phyloP scores from a whole-genome alignment of 1,140 invertebrate genomes.

The Thrips palmi region DNA sequence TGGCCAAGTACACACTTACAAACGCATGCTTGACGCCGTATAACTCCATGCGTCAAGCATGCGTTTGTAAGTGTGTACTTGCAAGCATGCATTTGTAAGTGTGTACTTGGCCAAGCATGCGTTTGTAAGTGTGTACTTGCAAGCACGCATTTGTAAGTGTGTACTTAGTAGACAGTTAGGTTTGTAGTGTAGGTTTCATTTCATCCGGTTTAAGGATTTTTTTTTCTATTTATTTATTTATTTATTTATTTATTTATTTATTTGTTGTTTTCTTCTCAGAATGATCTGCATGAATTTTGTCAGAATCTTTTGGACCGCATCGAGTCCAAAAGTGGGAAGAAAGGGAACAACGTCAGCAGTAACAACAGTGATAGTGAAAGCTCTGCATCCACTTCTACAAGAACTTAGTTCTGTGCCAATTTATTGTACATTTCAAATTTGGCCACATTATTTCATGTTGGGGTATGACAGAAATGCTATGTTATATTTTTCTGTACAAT shows the following conservation, averaged over 20 bases:
- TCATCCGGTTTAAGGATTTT: conserved; percentile 3
- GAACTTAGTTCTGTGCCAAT: too few relatives aligned
- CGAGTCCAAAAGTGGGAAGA: conserved; percentile 32
- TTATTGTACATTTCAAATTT: too few relatives aligned
- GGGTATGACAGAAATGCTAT: too few relatives aligned
- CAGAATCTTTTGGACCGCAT: conserved; percentile 37
- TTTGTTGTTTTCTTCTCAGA: conserved; percentile 19
- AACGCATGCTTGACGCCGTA: not conserved
- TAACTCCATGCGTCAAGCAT: not conserved
- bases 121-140: not conserved
- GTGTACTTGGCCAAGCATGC: not conserved
- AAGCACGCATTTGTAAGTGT: not conserved
- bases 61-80: not conserved
- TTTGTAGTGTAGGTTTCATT: conserved; percentile 4
- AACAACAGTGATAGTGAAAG: too few relatives aligned
- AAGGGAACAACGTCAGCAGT: conserved; percentile 6
- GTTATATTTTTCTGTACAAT: too few relatives aligned
- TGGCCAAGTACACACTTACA: not conserved
- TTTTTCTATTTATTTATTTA: conserved; percentile 10
- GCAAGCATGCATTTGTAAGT: not conserved
- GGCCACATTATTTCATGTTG: too few relatives aligned
- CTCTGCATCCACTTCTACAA: too few relatives aligned
- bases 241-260: not conserved
- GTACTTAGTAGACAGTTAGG: not conserved
- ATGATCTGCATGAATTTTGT: conserved; percentile 40